A percentile compares a stretch with the other conserved stretches of the same genome.
phyloP scores from a whole-genome alignment of 2,888 invertebrate species.

The Baronia brevicornis region DNA sequence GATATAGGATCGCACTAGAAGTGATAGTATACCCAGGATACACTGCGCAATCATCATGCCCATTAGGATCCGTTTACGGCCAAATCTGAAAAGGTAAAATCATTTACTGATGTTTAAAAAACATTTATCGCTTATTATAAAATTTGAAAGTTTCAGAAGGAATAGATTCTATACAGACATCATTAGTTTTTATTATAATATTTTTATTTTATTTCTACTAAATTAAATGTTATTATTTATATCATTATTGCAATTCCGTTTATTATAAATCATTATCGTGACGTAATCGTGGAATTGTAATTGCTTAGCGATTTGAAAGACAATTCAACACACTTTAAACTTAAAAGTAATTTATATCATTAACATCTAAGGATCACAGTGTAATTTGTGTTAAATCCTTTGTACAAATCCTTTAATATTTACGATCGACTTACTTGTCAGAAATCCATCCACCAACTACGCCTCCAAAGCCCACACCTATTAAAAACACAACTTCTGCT shows the following conservation, averaged over 20 bases:
- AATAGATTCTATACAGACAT: no score
- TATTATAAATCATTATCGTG: no score
- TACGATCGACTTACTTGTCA: conserved; percentile 71
- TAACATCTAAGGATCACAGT: no score
- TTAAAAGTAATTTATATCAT: no score
- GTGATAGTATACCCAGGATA: conserved; percentile 79
- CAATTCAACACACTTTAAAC: no score
- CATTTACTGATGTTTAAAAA: conserved; percentile 1
- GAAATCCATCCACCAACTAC: conserved; percentile 86
- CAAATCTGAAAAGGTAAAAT: conserved; percentile 70
- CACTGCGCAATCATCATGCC: conserved; percentile 81
- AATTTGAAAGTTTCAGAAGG: no score
- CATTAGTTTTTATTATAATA: no score
- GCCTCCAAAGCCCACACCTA: conserved; percentile 86
- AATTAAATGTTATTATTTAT: no score
- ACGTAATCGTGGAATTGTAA: no score
- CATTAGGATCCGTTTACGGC: conserved; percentile 85
- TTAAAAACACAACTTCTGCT: conserved; percentile 85
- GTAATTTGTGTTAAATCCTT: conserved; percentile 25
- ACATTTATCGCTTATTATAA: no score
- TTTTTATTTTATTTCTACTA: no score
- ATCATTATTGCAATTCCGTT: no score
- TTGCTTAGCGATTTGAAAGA: neutral
- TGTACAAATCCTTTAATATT: conserved; percentile 1
- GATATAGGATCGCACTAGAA: conserved; percentile 81